Evolutionary conservation across 2,797 vertebrate genomes (phyloP).

Genomic region (Lerista edwardsae): DNA sequence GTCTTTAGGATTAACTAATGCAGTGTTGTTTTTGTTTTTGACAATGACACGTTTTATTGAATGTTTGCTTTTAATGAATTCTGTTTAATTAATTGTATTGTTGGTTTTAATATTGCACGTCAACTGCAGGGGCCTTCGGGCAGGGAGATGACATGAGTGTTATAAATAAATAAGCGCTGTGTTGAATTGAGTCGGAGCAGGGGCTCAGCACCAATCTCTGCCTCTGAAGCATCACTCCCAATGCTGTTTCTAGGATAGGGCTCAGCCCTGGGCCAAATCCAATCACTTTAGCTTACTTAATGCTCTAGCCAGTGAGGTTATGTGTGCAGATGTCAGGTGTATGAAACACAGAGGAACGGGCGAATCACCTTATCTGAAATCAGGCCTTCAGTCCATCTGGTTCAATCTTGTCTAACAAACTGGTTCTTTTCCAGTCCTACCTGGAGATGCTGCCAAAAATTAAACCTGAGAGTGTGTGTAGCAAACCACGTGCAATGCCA

Average conservation of each 20-base stretch:
- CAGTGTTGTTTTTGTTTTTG: background rate
- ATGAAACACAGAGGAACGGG: background rate
- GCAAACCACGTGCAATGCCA: too few relatives aligned
- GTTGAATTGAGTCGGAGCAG: background rate
- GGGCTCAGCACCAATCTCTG: too few relatives aligned
- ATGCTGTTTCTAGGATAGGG: too few relatives aligned
- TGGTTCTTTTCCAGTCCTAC: too few relatives aligned
- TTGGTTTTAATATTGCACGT: constrained; percentile 11
- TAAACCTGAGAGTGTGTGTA: too few relatives aligned
- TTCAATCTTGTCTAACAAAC: too few relatives aligned
- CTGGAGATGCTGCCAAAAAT: too few relatives aligned
- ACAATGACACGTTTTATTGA: background rate
- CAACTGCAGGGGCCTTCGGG: background rate
- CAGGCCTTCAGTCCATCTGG: too few relatives aligned
- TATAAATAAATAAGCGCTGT: background rate
- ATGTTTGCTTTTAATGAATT: constrained; percentile 12
- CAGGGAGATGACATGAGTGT: background rate
- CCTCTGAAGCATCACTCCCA: background rate
- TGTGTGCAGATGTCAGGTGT: background rate
- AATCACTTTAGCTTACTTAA: background rate
- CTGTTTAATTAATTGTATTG: constrained; percentile 31
- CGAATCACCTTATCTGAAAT: too few relatives aligned
- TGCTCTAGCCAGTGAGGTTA: background rate
- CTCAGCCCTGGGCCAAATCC: background rate
- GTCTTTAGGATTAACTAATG: background rate